Conservation (phyloP, 2,113 vertebrate genomes). For the Sylvia atricapilla region DNA sequence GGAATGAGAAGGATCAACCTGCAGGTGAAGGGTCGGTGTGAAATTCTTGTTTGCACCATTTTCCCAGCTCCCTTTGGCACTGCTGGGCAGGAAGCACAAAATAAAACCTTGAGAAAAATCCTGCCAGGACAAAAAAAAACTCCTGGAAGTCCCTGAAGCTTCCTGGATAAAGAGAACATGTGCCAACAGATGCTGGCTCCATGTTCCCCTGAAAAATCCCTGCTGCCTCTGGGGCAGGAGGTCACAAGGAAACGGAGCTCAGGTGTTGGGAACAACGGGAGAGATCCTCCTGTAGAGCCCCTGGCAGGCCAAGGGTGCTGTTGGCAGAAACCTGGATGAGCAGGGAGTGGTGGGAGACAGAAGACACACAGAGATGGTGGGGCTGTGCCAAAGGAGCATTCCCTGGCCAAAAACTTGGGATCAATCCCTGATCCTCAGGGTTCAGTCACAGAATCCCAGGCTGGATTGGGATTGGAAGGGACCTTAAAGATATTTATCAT, state of each 20-base stretch:
- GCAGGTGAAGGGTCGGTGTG: neutral
- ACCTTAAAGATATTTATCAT: neutral
- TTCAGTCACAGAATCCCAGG: neutral
- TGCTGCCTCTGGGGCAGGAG: neutral
- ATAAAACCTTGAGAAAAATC: neutral
- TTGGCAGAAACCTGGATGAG: neutral
- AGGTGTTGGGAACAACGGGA: neutral
- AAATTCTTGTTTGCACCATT: neutral
- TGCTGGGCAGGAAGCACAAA: neutral
- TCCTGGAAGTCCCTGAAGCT: neutral
- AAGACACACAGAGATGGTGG: neutral
- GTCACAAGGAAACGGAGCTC: neutral
- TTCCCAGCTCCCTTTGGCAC: neutral
- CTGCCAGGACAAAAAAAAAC: neutral
- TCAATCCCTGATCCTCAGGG: neutral
- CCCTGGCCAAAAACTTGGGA: accelerated
- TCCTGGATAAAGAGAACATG: neutral
- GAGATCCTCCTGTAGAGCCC: neutral
- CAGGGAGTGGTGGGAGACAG: neutral
- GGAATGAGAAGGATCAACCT: neutral
- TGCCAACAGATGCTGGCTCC: neutral
- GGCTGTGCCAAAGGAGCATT: neutral
- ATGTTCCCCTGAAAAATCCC: neutral
- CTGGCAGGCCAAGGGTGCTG: neutral
- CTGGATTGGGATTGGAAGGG: neutral